Conservation (phyloP, 1,140 invertebrate species). For the Megalopta genalis region DNA sequence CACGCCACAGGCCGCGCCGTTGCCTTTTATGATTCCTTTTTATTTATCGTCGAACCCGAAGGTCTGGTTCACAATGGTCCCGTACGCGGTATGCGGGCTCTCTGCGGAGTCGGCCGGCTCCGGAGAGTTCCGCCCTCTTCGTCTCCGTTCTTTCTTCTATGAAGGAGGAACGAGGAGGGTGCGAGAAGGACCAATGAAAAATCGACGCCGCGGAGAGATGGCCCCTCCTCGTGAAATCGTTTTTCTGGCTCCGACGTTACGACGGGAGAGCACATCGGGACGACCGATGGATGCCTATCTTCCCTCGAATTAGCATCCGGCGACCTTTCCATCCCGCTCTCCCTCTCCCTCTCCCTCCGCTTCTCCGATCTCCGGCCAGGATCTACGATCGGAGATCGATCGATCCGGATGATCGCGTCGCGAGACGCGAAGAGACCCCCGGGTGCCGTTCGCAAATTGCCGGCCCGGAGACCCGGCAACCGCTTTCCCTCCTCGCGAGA, state of each 20-base stretch:
- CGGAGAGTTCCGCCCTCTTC: constrained; percentile 10
- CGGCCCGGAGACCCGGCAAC: too few relatives aligned
- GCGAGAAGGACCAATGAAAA: constrained; percentile 24
- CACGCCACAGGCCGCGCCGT: not conserved
- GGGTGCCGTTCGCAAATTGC: too few relatives aligned
- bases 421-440: not conserved
- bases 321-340: constrained; percentile 50
- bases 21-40: constrained; percentile 47
- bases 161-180: not conserved
- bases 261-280: constrained; percentile 9
- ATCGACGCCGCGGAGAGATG: not conserved
- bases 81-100: constrained; percentile 52
- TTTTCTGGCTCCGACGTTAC: constrained; percentile 42
- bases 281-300: constrained; percentile 29
- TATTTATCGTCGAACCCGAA: constrained; percentile 34
- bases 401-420: constrained; percentile 1
- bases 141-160: constrained; percentile 2
- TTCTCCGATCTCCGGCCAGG: not conserved
- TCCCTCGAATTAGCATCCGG: constrained; percentile 53
- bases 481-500: too few relatives aligned
- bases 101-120: not conserved
- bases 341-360: too few relatives aligned
- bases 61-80: constrained; percentile 54
- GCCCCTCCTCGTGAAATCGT: constrained; percentile 27
- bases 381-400: constrained; percentile 35